phyloP scores from a whole-genome alignment of 2,888 invertebrate species.

The Automeris io region DNA sequence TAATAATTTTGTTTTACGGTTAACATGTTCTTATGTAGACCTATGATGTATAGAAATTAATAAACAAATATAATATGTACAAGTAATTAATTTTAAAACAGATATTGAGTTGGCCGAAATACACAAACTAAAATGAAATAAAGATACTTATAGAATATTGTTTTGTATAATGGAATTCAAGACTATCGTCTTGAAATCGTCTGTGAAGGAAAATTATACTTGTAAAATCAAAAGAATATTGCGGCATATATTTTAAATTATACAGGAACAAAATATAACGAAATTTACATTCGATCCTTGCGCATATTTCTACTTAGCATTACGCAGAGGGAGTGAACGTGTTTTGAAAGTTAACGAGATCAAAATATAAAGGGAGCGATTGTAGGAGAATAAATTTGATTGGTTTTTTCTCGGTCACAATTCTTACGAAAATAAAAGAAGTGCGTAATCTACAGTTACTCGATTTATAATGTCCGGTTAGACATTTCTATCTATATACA shows the following conservation, averaged over 20 bases:
- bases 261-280: slow-evolving; percentile 23
- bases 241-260: slow-evolving; percentile 1
- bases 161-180: no score
- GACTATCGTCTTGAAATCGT: no score
- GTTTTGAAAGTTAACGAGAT: slow-evolving; percentile 44
- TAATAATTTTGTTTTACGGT: no score
- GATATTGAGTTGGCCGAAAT: no score
- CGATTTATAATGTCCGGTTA: slow-evolving; percentile 8
- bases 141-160: no score
- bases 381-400: slow-evolving; percentile 19
- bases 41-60: no score
- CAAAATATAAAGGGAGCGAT: slow-evolving; percentile 29
- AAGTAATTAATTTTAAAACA: no score
- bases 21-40: no score
- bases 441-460: not conserved
- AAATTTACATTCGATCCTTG: slow-evolving; percentile 50
- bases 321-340: slow-evolving; percentile 41
- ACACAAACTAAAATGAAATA: no score
- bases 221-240: slow-evolving; percentile 1
- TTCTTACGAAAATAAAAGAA: not conserved
- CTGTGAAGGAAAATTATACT: no score
- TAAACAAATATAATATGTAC: no score
- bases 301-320: slow-evolving; percentile 40
- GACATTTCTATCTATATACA: no score
- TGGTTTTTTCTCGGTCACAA: slow-evolving; percentile 2